These are phyloP conservation scores for Frankliniella fusca DNA, from an alignment of 2,888 invertebrate species.

Conservation along the genomic window DNA sequence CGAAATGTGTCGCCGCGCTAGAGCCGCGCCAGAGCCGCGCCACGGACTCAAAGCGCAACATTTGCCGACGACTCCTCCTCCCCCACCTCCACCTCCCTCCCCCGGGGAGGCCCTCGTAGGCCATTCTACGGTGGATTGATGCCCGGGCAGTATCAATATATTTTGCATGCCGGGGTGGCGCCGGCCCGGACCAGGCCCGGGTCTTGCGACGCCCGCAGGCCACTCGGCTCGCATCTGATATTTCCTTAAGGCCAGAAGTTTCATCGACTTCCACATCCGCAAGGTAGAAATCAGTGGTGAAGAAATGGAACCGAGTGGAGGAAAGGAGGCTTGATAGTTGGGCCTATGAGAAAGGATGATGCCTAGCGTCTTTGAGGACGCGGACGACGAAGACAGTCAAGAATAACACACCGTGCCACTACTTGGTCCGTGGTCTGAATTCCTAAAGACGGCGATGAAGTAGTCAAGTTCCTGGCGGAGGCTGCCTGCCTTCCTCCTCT, in stretches of 20 bases:
- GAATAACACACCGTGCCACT: no score
- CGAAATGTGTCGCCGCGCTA: not conserved
- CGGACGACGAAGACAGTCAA: no score
- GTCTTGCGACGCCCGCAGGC: slow-evolving; percentile 30
- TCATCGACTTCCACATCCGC: not conserved
- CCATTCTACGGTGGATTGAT: slow-evolving; percentile 22
- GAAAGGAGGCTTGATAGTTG: no score
- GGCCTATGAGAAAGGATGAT: no score
- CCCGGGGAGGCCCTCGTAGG: slow-evolving; percentile 35
- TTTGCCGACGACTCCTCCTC: not conserved
- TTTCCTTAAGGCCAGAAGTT: slow-evolving; percentile 9
- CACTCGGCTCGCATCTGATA: slow-evolving; percentile 28
- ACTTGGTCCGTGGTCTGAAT: no score
- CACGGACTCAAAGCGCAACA: not conserved
- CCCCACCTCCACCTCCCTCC: slow-evolving; percentile 24
- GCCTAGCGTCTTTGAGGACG: no score
- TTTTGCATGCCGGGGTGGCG: slow-evolving; percentile 33
- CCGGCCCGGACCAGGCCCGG: slow-evolving; percentile 35
- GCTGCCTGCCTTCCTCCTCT: no score
- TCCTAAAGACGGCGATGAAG: no score
- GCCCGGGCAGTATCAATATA: slow-evolving; percentile 37
- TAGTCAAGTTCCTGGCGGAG: no score
- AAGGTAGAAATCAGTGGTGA: no score
- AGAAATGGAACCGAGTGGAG: no score
- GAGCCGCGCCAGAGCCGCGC: not conserved